Evolutionary conservation across 2,888 invertebrate genomes (phyloP).

Genomic region (Thecophora atra): DNA sequence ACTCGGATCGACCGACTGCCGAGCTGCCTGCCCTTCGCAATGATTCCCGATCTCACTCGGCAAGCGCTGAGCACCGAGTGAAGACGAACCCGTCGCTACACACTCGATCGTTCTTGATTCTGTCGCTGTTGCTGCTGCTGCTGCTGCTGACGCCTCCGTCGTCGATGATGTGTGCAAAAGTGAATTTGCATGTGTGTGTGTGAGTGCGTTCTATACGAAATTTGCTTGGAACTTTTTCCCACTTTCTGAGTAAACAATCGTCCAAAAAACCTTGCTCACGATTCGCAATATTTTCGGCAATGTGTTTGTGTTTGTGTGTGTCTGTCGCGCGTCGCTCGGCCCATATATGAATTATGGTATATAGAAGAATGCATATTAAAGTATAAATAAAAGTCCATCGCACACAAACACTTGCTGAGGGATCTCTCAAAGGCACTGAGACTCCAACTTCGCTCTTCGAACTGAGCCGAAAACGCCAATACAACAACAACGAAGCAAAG

Average conservation of each 20-base stretch:
- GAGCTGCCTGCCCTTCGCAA: neutral
- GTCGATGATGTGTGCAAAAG: neutral
- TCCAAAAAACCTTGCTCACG: slow-evolving; percentile 28
- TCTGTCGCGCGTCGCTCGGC: too few species aligned
- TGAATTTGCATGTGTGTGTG: slow-evolving; percentile 26
- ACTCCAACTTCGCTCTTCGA: slow-evolving; percentile 43
- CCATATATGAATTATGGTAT: slow-evolving; percentile 41
- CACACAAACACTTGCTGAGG: slow-evolving; percentile 17
- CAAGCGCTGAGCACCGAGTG: neutral
- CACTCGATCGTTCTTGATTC: too few species aligned
- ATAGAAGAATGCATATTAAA: neutral
- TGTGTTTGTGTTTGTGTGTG: slow-evolving; percentile 26
- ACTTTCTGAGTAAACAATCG: slow-evolving; percentile 34
- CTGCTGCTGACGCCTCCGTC: neutral
- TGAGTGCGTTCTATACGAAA: slow-evolving; percentile 18
- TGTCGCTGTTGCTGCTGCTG: neutral
- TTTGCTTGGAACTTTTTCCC: slow-evolving; percentile 27
- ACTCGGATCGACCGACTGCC: too few species aligned
- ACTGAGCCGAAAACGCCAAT: slow-evolving; percentile 47
- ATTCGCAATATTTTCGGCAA: slow-evolving; percentile 38
- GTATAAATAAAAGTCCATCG: neutral
- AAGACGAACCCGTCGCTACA: neutral
- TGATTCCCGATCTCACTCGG: slow-evolving; percentile 6
- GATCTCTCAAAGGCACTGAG: slow-evolving; percentile 33
- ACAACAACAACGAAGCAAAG: slow-evolving; percentile 39